These are phyloP conservation scores for Fukomys damarensis DNA, from an alignment of 2,113 vertebrate species.

Conservation along the genomic window DNA sequence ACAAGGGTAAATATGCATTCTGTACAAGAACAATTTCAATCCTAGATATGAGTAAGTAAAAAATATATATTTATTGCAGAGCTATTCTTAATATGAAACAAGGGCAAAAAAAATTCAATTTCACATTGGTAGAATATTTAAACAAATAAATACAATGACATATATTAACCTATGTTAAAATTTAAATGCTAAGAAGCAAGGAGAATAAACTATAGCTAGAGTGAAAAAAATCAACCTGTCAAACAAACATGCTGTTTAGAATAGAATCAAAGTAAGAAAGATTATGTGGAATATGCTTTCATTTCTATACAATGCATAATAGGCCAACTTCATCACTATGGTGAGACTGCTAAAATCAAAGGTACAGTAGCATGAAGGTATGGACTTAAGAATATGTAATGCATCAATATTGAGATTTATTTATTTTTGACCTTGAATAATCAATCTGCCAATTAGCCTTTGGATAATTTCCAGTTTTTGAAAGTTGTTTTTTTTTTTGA, in stretches of 20 bases:
- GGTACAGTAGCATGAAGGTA: accelerated
- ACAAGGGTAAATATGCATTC: background rate
- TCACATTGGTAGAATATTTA: background rate
- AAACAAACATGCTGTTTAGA: background rate
- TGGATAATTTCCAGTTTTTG: background rate
- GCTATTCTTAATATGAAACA: background rate
- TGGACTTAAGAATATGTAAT: background rate
- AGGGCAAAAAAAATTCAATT: background rate
- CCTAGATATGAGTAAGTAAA: background rate
- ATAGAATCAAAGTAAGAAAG: background rate
- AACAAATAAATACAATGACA: background rate
- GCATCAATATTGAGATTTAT: background rate
- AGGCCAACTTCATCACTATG: background rate
- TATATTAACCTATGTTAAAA: background rate
- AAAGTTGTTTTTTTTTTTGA: background rate
- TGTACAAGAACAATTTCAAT: background rate
- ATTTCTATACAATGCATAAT: background rate
- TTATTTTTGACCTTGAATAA: background rate
- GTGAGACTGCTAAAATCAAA: background rate
- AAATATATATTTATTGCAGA: background rate
- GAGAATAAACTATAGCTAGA: background rate
- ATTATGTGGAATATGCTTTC: background rate
- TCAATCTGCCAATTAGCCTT: background rate
- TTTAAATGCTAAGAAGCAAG: background rate
- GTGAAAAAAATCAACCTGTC: background rate